Evolutionary conservation across 2,797 vertebrate species (phyloP).

Genomic region (Brachymystax lenok): DNA sequence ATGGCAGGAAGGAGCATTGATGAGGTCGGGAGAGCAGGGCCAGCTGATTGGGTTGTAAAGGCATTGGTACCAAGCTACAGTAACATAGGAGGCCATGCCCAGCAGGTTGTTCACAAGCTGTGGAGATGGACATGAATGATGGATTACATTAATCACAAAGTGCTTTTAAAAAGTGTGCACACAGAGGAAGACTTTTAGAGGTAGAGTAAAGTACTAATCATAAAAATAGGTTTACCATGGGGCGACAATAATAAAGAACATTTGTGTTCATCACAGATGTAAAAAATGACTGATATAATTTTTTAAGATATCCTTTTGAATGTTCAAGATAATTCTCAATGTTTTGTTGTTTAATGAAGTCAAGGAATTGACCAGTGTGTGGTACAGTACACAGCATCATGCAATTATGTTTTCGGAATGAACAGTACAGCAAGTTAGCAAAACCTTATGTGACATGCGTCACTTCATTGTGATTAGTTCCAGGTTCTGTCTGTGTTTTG

Average conservation of each 20-base stretch:
- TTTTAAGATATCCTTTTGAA: no score
- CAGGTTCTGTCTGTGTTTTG: no score
- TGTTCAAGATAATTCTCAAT: not conserved
- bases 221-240: constrained; percentile 63
- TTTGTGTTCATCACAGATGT: constrained; percentile 49
- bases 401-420: not conserved
- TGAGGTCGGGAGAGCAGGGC: constrained; percentile 67
- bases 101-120: constrained; percentile 57
- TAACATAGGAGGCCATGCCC: constrained; percentile 57
- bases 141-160: constrained; percentile 66
- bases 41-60: constrained; percentile 70
- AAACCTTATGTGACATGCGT: not conserved
- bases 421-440: not conserved
- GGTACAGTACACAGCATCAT: not conserved
- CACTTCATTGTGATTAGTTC: no score
- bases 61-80: constrained; percentile 53
- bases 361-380: not conserved
- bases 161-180: constrained; percentile 37
- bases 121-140: constrained; percentile 65
- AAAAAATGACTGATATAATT: constrained; percentile 24
- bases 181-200: constrained; percentile 60
- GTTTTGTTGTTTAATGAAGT: not conserved
- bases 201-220: constrained; percentile 69
- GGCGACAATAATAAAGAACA: constrained; percentile 52
- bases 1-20: constrained; percentile 64